Conservation (phyloP, 2,888 invertebrate genomes). For the Philopedon plagiatum region DNA sequence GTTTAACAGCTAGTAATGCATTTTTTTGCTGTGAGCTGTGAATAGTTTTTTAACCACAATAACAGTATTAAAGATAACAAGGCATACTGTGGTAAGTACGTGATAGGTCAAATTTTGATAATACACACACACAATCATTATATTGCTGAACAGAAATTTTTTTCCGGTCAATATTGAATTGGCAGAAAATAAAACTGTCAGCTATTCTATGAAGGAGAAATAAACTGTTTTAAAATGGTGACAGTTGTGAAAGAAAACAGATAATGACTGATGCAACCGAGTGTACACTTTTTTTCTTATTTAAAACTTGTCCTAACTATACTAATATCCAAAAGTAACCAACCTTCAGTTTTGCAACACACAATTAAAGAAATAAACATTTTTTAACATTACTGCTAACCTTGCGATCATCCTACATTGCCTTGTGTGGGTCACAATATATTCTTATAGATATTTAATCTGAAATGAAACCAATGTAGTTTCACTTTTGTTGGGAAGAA, state of each 20-base stretch:
- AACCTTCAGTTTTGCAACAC: not conserved
- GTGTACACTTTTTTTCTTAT: too few relatives aligned
- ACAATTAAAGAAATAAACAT: not conserved
- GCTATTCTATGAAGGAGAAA: too few relatives aligned
- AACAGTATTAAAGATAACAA: not conserved
- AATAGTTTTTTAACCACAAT: slow-evolving; percentile 24
- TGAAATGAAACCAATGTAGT: slow-evolving; percentile 17
- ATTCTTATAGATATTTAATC: slow-evolving; percentile 35
- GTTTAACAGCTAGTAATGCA: slow-evolving; percentile 4
- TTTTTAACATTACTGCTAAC: slow-evolving; percentile 21
- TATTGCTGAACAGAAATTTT: too few relatives aligned
- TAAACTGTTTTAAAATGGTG: too few relatives aligned
- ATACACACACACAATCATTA: not conserved
- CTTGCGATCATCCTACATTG: slow-evolving; percentile 39
- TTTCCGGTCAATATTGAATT: too few relatives aligned
- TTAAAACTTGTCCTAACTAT: too few relatives aligned
- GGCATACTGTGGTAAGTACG: slow-evolving; percentile 19
- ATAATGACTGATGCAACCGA: too few relatives aligned
- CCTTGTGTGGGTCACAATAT: slow-evolving; percentile 35
- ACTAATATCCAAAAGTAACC: not conserved
- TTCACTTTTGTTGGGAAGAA: slow-evolving; percentile 33
- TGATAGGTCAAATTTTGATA: not conserved
- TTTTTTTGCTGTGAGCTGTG: slow-evolving; percentile 23
- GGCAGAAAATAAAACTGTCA: too few relatives aligned
- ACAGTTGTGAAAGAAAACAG: not conserved